phyloP scores from a whole-genome alignment of 92 coral and sea anemone species.

The Diadumene lineata region DNA sequence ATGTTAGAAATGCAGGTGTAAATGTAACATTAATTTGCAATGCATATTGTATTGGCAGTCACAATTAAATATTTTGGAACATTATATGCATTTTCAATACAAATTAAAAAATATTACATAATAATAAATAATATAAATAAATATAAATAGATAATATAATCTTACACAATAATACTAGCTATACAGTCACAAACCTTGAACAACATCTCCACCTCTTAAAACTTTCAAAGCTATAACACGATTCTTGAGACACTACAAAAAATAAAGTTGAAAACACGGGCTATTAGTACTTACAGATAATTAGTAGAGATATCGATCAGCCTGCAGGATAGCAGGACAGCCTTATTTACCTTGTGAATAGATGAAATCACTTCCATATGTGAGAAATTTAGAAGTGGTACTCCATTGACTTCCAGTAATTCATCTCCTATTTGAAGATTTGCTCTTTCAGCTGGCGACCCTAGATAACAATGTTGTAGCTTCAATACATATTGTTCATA shows the following conservation, averaged over 20 bases:
- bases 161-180: not conserved
- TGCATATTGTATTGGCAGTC: no score
- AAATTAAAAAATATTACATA: no score
- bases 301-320: not conserved
- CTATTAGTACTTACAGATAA: not conserved
- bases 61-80: no score
- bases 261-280: slow-evolving; percentile 1
- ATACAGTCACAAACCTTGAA: slow-evolving; percentile 20
- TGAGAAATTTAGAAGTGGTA: slow-evolving; percentile 57
- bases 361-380: slow-evolving; percentile 92
- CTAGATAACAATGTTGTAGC: slow-evolving; percentile 29
- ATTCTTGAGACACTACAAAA: slow-evolving; percentile 76
- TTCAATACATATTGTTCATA: not conserved
- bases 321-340: not conserved
- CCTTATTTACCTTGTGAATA: slow-evolving; percentile 77
- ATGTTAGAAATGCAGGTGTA: no score
- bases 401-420: slow-evolving; percentile 90
- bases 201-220: slow-evolving; percentile 58
- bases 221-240: slow-evolving; percentile 87
- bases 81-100: no score
- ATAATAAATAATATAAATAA: not conserved
- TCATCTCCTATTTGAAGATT: slow-evolving; percentile 83
- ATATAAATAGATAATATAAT: not conserved
- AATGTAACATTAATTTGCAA: no score
- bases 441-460: slow-evolving; percentile 87